phyloP scores from a whole-genome alignment of 2,888 invertebrate species.

The Nymphalis c-album region DNA sequence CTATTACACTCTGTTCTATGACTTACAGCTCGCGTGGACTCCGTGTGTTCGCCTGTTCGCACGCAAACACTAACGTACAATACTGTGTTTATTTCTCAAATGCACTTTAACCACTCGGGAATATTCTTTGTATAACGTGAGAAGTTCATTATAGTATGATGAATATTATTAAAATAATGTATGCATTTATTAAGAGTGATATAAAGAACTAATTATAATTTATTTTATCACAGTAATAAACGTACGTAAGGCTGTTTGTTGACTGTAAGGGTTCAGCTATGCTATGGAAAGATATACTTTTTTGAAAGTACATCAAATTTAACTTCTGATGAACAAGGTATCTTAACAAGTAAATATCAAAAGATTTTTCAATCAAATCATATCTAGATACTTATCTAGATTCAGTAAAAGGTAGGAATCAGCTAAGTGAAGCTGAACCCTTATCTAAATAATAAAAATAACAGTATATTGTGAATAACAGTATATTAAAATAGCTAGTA shows the following conservation, averaged over 20 bases:
- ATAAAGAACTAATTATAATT: conserved; percentile 6
- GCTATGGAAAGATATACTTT: background rate
- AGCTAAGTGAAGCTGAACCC: too few species aligned
- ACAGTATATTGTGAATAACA: too few species aligned
- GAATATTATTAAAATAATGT: conserved; percentile 6
- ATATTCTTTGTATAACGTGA: background rate
- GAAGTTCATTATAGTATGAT: conserved; percentile 1
- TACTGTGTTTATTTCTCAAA: conserved; percentile 20
- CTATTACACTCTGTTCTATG: conserved; percentile 16
- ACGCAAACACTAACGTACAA: conserved; percentile 47
- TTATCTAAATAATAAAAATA: too few species aligned
- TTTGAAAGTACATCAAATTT: background rate
- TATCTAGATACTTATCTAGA: too few species aligned
- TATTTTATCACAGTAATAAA: conserved; percentile 7
- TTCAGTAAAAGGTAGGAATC: too few species aligned
- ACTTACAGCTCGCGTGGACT: conserved; percentile 14
- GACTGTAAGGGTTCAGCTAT: background rate
- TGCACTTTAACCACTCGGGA: background rate
- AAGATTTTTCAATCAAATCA: too few species aligned
- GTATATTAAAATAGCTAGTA: too few species aligned
- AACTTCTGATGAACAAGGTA: too few species aligned
- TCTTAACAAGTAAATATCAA: too few species aligned
- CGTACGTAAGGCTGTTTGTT: background rate
- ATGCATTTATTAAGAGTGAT: conserved; percentile 3
- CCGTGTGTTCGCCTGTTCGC: conserved; percentile 45